Conservation (phyloP, 2,113 vertebrate species). For the Ameiurus melas region DNA sequence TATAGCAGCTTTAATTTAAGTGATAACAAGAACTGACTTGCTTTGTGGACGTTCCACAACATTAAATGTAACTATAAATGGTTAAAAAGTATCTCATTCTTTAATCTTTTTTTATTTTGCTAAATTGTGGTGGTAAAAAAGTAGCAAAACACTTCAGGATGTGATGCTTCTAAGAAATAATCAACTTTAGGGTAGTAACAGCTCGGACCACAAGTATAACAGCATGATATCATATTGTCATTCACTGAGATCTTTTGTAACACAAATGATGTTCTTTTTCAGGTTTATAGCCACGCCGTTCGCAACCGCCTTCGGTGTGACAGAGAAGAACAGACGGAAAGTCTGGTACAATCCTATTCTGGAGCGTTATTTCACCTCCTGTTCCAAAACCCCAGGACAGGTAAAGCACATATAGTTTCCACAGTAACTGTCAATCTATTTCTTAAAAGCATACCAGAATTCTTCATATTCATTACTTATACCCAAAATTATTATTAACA, state of each 20-base stretch:
- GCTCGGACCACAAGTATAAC: no score
- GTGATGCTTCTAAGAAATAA: neutral
- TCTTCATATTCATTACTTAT: neutral
- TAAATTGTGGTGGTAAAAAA: neutral
- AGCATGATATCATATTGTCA: no score
- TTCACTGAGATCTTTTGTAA: neutral
- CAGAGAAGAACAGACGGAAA: conserved; percentile 68
- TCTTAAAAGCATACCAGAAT: neutral
- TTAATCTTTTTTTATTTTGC: neutral
- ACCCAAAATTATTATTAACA: neutral
- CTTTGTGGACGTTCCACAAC: neutral
- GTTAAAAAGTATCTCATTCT: neutral
- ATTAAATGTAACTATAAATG: neutral
- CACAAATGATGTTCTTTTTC: conserved; percentile 47
- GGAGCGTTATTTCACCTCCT: conserved; percentile 78
- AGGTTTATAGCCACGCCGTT: conserved; percentile 83
- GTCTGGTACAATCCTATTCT: conserved; percentile 74
- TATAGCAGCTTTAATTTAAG: neutral
- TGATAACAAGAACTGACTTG: neutral
- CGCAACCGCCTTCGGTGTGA: conserved; percentile 78
- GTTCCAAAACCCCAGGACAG: conserved; percentile 76
- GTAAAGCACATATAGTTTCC: conserved; percentile 66
- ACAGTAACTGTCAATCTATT: neutral
- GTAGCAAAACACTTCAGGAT: neutral
- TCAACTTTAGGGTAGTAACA: neutral